phyloP scores from a whole-genome alignment of 2,888 invertebrate species.

The Helobdella robusta region DNA sequence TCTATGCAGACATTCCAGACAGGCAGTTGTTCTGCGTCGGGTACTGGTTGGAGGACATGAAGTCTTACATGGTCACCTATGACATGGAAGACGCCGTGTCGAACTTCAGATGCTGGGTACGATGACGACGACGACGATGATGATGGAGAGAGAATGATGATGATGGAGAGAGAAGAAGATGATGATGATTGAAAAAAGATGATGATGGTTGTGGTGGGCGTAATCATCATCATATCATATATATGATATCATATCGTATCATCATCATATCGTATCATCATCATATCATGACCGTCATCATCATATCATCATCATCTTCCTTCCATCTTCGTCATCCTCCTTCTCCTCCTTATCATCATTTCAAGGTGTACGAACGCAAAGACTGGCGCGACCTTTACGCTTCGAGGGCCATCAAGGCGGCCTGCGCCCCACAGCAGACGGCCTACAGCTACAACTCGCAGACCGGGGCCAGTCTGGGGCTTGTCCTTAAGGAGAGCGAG shows the following conservation, averaged over 20 bases:
- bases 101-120: constrained; percentile 89
- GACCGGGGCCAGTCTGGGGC: constrained; percentile 74
- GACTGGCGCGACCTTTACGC: constrained; percentile 77
- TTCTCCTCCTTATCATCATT: too few species aligned
- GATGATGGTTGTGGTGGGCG: neutral
- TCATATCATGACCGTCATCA: too few species aligned
- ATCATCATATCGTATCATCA: too few species aligned
- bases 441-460: constrained; percentile 79
- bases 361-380: constrained; percentile 68
- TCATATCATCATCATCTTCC: too few species aligned
- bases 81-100: constrained; percentile 91
- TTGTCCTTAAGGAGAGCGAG: constrained; percentile 83
- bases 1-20: constrained; percentile 68
- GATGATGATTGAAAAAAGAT: too few species aligned
- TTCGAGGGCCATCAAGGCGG: constrained; percentile 80
- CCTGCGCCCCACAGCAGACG: constrained; percentile 78
- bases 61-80: constrained; percentile 87
- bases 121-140: too few species aligned
- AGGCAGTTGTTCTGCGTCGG: constrained; percentile 93
- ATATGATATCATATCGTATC: neutral
- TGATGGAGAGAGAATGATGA: too few species aligned
- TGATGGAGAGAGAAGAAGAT: too few species aligned
- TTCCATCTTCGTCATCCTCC: neutral
- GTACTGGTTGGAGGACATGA: constrained; percentile 93
- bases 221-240: neutral